Evolutionary conservation across 1,140 invertebrate species (phyloP).

Genomic region (Lucilia cuprina): DNA sequence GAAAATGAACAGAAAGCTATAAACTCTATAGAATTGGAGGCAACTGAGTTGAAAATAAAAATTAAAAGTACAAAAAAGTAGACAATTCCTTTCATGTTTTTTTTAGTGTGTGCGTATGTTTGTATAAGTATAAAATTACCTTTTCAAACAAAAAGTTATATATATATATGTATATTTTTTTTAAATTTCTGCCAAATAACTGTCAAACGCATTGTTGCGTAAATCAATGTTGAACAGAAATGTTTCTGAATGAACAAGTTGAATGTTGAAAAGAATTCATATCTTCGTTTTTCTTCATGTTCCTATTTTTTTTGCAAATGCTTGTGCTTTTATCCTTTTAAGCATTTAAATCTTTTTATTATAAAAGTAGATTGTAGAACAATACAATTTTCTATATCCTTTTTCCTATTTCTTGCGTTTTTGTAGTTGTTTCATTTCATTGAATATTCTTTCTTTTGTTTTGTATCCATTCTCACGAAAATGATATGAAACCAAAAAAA

Average conservation of each 20-base stretch:
- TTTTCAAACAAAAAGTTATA: not conserved
- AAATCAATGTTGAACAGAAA: not conserved
- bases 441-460: not conserved
- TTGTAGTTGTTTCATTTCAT: not conserved
- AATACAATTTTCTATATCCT: not conserved
- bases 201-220: conserved; percentile 21
- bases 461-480: not conserved
- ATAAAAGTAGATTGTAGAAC: not conserved
- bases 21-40: not conserved
- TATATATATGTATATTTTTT: too few relatives aligned
- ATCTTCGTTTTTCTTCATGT: not conserved
- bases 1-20: not conserved
- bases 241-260: not conserved
- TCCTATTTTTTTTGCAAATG: not conserved
- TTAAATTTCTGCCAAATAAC: conserved; percentile 22
- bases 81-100: not conserved
- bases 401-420: not conserved
- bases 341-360: not conserved
- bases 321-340: not conserved
- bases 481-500: not conserved
- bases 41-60: not conserved
- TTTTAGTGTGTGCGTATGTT: not conserved
- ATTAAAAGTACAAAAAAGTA: not conserved
- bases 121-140: not conserved
- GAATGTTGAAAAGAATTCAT: not conserved